A percentile compares a stretch with the other conserved stretches of the same genome.
Evolutionary conservation across 2,797 vertebrate species (phyloP).

Genomic region (Xiphorhynchus erythropygius): DNA sequence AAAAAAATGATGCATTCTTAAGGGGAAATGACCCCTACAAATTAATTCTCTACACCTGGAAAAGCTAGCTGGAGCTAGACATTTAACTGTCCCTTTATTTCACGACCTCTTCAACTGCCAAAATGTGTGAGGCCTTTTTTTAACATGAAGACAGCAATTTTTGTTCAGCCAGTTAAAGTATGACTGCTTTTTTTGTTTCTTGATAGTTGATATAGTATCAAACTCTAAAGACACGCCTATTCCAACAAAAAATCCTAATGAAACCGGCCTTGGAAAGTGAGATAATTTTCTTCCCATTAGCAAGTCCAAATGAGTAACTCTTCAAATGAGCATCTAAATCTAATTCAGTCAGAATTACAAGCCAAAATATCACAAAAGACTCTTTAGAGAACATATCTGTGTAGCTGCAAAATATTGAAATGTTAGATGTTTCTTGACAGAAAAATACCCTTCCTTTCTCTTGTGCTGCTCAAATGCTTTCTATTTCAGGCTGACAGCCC

Average conservation of each 20-base stretch:
- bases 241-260: background rate
- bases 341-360: background rate
- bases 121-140: background rate
- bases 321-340: background rate
- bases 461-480: background rate
- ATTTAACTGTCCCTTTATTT: background rate
- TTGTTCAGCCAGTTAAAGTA: background rate
- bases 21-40: background rate
- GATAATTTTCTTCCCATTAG: background rate
- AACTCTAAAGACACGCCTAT: background rate
- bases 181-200: background rate
- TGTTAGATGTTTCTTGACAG: background rate
- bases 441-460: constrained; percentile 12
- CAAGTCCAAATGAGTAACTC: background rate
- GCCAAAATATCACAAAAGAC: background rate
- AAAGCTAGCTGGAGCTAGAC: background rate
- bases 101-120: background rate
- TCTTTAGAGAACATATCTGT: background rate
- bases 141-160: background rate
- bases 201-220: background rate
- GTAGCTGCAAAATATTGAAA: background rate
- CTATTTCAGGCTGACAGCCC: background rate
- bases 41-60: background rate
- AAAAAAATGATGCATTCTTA: background rate
- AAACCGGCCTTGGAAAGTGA: background rate